phyloP scores from a whole-genome alignment of 2,888 invertebrate species.

The Bellardia bayeri region DNA sequence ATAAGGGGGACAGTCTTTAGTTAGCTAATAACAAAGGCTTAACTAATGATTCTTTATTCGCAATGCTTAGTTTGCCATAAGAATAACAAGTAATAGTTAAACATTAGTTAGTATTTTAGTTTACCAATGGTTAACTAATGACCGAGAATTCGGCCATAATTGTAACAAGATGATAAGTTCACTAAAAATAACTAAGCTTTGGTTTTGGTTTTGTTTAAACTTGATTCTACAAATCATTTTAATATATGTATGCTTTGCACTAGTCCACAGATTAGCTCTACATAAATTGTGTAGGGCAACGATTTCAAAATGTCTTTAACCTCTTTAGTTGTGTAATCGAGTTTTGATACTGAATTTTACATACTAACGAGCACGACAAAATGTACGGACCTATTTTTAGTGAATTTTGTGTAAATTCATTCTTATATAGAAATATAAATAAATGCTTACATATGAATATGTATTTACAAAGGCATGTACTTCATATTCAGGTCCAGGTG shows the following conservation, averaged over 20 bases:
- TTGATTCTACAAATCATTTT: no score
- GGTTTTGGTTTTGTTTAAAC: no score
- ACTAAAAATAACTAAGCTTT: no score
- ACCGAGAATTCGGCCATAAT: no score
- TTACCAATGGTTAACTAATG: no score
- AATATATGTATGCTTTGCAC: background rate
- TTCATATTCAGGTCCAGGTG: constrained; percentile 37
- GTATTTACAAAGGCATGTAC: background rate
- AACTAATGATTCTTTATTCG: no score
- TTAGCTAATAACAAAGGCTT: no score
- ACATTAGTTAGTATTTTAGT: no score
- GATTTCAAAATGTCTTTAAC: constrained; percentile 10
- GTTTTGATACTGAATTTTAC: constrained; percentile 18
- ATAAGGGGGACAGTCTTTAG: no score
- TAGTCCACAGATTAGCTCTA: background rate
- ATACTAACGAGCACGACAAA: background rate
- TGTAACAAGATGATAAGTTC: no score
- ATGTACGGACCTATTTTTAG: constrained; percentile 20
- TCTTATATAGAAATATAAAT: background rate
- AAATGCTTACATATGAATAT: background rate
- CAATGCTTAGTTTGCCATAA: no score
- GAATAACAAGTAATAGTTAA: no score
- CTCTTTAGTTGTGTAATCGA: constrained; percentile 44
- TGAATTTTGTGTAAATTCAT: constrained; percentile 46
- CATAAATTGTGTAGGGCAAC: background rate